Base-by-base conservation (phyloP, 2,888 invertebrate species). In the Imbricaverruca yamaguchii region DNA sequence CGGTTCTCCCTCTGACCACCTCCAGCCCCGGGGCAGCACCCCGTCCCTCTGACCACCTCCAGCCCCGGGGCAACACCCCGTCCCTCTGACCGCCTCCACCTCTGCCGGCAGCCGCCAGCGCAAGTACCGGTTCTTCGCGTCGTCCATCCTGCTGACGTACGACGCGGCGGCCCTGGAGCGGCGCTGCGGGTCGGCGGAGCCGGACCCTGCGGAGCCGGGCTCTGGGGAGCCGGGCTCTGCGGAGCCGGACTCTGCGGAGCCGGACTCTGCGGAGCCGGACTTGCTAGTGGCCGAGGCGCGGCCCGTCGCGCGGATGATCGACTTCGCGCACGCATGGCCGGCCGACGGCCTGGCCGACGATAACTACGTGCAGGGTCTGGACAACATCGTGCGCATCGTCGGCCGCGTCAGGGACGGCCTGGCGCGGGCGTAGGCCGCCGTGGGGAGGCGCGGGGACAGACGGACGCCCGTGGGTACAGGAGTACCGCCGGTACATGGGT, bases 301-400 rank as follows among this genome's bases (percentile, higher is more conserved):
- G 23, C 57, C 57, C 12, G 12, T 56, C 21, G 79, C 79, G 25
- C 23, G 79, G 4, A 79, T 79, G 79, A 79, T 79, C 57, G 79
- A 79, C 79, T 79, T 79, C n/a, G 79, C 79, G 13, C 57, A 79
- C 25, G 79, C 25, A 25, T 79, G 79, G 56, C 79, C 79, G 57
- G 56, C 79, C 0, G 79, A 57, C 13, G 79, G 79, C 25, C 23
- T n/a, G 21, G 0, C 57, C 23, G 79, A 79, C 79, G 13, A 12
- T 0, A 79, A 79, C 57, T 79, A 79, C 57, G 15, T 23, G 79
- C 23, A 59, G 23, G 79, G 79, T 0, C 25, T 79, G 57, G 2
- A 11, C 13, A 23, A 25, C 13, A 25, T 79, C 55, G 23, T 79
- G 6, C 57, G 79, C 11, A 23, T 56, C 23, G 56, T 79, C 55